Conservation (phyloP, 2,888 invertebrate species). For the Hartigia nigra region DNA sequence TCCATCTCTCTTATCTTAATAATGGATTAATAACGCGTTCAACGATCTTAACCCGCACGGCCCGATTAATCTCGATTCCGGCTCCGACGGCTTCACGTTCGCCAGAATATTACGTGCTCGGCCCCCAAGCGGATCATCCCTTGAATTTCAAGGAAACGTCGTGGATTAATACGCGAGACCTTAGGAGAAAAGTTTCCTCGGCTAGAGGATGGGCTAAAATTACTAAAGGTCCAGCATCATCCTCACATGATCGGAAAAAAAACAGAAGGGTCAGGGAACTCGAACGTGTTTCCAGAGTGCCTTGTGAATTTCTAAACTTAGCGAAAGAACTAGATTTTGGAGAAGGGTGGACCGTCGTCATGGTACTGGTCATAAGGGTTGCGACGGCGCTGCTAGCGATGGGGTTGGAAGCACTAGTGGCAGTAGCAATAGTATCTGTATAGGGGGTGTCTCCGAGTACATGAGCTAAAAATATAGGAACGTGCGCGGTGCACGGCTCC, state of each 20-base stretch:
- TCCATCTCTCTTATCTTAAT: background rate
- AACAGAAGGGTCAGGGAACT: background rate
- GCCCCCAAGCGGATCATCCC: background rate
- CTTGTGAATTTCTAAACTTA: background rate
- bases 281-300: background rate
- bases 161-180: background rate
- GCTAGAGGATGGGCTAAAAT: background rate
- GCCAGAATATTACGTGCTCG: background rate
- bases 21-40: background rate
- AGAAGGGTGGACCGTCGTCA: background rate
- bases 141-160: background rate
- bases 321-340: background rate
- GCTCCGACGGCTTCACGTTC: background rate
- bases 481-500: conserved; percentile 35
- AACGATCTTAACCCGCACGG: background rate
- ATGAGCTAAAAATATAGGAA: background rate
- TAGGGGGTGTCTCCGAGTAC: background rate
- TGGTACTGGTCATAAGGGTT: background rate
- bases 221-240: background rate
- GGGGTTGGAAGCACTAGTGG: background rate
- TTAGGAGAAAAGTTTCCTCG: background rate
- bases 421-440: background rate
- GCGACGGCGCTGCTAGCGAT: background rate
- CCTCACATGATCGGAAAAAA: background rate
- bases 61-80: background rate